Base-by-base conservation (phyloP, 2,797 vertebrate genomes). In the Capromys pilorides region DNA sequence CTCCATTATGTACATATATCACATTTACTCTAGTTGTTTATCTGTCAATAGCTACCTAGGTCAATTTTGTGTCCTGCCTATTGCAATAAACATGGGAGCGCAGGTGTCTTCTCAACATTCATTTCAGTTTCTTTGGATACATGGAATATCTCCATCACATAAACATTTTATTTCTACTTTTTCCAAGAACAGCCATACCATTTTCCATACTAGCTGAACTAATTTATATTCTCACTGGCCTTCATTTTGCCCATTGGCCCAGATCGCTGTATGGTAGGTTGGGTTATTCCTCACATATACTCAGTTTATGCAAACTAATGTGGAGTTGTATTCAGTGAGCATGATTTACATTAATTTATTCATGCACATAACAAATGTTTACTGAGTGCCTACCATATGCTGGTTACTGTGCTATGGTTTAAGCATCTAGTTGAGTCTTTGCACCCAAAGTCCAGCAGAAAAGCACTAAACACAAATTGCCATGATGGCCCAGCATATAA, bases 211-310 rank as follows among this genome's bases (percentile, higher is more conserved):
- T 26, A 81, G n/a, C 28, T 66, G 12, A 22, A 12, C 54, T 61
- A 51, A 71, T 62, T 19, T 67, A 24, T 12, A 51, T 12, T 28
- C 54, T 62, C 18, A 93, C 97, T 96, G 97, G 82, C 84, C 90
- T 96, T 97, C 97, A 96, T 95, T 88, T 97, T 95, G 77, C 91
- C 95, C 95, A 94, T 83, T 88, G 87, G 81, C 57, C 59, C 93
- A 78, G 64, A 66, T 28, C 51, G 67, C 22, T 59, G 26, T 45
- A 64, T 31, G 5, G 31, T 69, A 91, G 45, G 82, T 90, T 69
- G 13, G 45, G 19, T 12, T 66, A 75, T 83, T 90, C 78, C 84
- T 84, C 62, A 88, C 78, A 75, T 51, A 51, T 41, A 61, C 19
- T 88, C 57, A n/a, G 26, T 71, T 62, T 41, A 13, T 82, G 21